Percentiles rank a stretch among this genome's conserved stretches.
These are phyloP conservation scores for Hemiscyllium ocellatum DNA, from an alignment of 2,113 vertebrate genomes.

Conservation along the genomic window DNA sequence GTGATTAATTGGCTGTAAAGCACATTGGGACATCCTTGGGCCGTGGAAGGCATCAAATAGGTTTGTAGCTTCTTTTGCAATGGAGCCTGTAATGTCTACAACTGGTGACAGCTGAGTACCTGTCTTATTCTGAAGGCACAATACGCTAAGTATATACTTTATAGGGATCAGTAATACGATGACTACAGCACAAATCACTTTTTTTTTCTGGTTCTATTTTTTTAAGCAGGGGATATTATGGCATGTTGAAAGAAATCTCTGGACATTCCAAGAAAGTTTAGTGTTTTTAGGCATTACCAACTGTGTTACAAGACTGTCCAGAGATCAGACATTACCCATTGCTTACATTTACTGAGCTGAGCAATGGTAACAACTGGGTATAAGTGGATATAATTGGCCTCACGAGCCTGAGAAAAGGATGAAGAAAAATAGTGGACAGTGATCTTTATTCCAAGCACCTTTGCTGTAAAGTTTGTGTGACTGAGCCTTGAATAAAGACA, in stretches of 20 bases:
- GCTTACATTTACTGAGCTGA: neutral
- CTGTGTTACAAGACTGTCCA: neutral
- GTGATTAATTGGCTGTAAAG: neutral
- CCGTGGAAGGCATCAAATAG: neutral
- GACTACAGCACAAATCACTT: neutral
- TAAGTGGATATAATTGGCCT: neutral
- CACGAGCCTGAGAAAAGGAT: neutral
- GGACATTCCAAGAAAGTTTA: neutral
- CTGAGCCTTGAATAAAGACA: neutral
- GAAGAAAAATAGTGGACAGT: neutral
- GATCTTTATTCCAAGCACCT: neutral
- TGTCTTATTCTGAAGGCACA: neutral
- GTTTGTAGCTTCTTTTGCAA: neutral
- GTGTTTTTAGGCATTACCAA: neutral
- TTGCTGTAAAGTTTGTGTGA: neutral
- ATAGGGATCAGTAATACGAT: neutral
- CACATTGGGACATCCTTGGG: neutral
- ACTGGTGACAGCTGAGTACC: neutral
- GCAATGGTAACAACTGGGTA: neutral
- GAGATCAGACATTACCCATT: too few relatives aligned
- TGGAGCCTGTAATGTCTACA: neutral
- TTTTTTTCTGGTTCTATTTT: neutral
- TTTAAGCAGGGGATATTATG: neutral
- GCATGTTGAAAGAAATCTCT: neutral
- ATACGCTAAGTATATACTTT: neutral